phyloP scores from a whole-genome alignment of 2,797 vertebrate species.

The Sebastes nivosus region DNA sequence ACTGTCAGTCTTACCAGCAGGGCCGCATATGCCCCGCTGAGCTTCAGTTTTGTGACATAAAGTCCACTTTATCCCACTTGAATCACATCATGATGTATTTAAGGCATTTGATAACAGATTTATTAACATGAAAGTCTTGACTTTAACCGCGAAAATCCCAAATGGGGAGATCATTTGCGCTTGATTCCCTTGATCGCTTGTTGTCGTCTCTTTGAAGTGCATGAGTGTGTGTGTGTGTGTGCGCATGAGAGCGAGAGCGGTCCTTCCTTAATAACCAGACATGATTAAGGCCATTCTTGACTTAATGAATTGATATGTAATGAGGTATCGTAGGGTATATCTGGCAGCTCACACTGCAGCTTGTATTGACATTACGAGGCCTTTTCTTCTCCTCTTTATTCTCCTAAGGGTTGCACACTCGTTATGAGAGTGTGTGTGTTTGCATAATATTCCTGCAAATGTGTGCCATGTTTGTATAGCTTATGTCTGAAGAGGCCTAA shows the following conservation, averaged over 20 bases:
- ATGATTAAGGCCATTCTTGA: slow-evolving; percentile 68
- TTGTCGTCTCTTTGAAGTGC: slow-evolving; percentile 58
- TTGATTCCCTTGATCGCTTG: slow-evolving; percentile 67
- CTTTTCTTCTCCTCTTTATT: slow-evolving; percentile 37
- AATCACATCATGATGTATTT: slow-evolving; percentile 21
- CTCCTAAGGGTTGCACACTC: slow-evolving; percentile 24
- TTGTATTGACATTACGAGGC: slow-evolving; percentile 45
- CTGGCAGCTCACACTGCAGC: slow-evolving; percentile 51
- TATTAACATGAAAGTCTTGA: slow-evolving; percentile 50
- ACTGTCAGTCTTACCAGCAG: slow-evolving; percentile 34
- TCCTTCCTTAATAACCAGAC: slow-evolving; percentile 53
- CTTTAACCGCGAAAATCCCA: slow-evolving; percentile 43
- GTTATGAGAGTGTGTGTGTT: slow-evolving; percentile 6
- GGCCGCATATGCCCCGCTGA: slow-evolving; percentile 7
- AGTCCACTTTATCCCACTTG: slow-evolving; percentile 14
- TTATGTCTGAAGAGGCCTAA: slow-evolving; percentile 41
- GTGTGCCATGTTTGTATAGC: slow-evolving; percentile 41
- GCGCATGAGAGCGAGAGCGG: background rate
- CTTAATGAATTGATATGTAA: slow-evolving; percentile 71
- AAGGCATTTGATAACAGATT: slow-evolving; percentile 4
- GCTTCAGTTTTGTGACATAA: slow-evolving; percentile 1
- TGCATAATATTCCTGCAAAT: slow-evolving; percentile 27
- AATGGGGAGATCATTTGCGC: slow-evolving; percentile 52
- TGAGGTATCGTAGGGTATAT: slow-evolving; percentile 62
- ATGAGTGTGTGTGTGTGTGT: background rate